phyloP scores from a whole-genome alignment of 1,140 invertebrate genomes.

The Eumaeus atala region DNA sequence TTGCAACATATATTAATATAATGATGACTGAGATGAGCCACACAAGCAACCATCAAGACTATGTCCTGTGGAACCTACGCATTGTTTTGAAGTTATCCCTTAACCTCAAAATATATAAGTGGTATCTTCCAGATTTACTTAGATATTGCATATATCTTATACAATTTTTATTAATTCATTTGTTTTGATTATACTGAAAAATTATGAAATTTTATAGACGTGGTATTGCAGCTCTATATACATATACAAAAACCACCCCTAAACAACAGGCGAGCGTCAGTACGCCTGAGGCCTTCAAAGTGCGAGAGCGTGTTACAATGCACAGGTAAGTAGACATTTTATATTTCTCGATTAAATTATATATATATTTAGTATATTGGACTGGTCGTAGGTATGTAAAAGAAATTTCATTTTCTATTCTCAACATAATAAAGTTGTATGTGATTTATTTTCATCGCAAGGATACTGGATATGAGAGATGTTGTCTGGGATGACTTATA shows the following conservation, averaged over 20 bases:
- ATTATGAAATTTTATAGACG: not conserved
- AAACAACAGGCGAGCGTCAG: constrained; percentile 11
- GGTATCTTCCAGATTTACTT: too few species aligned
- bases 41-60: too few species aligned
- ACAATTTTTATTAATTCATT: too few species aligned
- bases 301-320: constrained; percentile 15
- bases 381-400: not conserved
- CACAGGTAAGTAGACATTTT: constrained; percentile 12
- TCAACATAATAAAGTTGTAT: too few species aligned
- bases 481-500: not conserved
- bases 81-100: too few species aligned
- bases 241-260: constrained; percentile 15
- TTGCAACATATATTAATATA: too few species aligned
- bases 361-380: not conserved
- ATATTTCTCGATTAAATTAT: constrained; percentile 2
- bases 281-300: constrained; percentile 14
- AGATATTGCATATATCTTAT: too few species aligned
- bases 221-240: constrained; percentile 15
- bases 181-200: not conserved
- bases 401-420: not conserved
- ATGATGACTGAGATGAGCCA: too few species aligned
- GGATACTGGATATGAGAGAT: not conserved
- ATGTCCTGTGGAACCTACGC: too few species aligned
- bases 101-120: too few species aligned
- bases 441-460: too few species aligned